Base-by-base conservation (phyloP, 2,797 vertebrate species). In the Syndactyla subalaris region DNA sequence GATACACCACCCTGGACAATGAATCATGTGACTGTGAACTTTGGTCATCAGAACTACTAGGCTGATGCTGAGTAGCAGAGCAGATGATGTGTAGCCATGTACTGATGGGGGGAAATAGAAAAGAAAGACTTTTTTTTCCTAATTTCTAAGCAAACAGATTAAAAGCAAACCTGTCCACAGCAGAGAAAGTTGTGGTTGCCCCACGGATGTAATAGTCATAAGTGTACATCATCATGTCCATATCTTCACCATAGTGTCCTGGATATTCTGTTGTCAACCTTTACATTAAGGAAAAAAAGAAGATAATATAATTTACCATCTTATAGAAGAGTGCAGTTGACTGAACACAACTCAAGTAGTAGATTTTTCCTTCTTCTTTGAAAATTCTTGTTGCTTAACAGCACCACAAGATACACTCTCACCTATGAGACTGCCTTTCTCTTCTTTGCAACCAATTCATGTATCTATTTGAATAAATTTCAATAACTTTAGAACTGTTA, bases 181-280 rank as follows among this genome's bases (percentile, higher is more conserved):
- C 98, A n/a, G 98, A 99, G 97, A 99, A 99, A 43, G 99, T 99
- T 94, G 99, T 99, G 70, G 99, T 98, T 66, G 99, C 99, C 36
- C 99, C 99, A 48, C 99, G 98, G 93, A 99, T 99, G 74, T 99
- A 99, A 91, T 99, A 98, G 66, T 99, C 99, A 0, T 99, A 99
- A 77, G 95, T 97, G 11, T 99, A 99, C 89, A 99, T 93, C 41
- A 99, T 97, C 98, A 99, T 97, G 97, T 99, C 99, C 46, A 97
- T 99, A 41, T 99, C 99, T 95, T 99, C 98, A 65, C 97, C 98
- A 54, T 98, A 98, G 92, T 99, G 96, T 81, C 98, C 98, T 19
- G 99, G 99, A 67, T 99, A 92, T 48, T 99, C 99, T 55, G 72
- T 97, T 61, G 99, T 99, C 95, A 99, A 98, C 98, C 99, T 99